Percentiles rank a stretch among this genome's conserved stretches.
These are phyloP conservation scores for Drosophila antonietae DNA, from an alignment of 2,888 invertebrate genomes.

Conservation along the genomic window DNA sequence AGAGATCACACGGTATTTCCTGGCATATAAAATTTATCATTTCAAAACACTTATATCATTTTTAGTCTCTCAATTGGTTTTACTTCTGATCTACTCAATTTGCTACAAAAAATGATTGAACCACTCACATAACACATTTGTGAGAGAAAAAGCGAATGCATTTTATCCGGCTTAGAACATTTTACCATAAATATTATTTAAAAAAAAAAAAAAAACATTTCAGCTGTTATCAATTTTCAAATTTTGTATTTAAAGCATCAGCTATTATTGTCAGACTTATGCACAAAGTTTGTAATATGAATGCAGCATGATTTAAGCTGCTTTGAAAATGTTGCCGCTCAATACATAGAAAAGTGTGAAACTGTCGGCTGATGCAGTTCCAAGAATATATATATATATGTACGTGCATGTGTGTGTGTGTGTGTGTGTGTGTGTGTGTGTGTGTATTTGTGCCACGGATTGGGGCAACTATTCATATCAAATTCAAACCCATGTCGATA, in stretches of 20 bases:
- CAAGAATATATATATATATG: not conserved
- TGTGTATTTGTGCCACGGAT: not conserved
- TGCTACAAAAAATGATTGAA: not conserved
- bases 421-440: slow-evolving; percentile 11
- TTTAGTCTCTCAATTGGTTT: too few relatives aligned
- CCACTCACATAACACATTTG: too few relatives aligned
- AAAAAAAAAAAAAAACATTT: too few relatives aligned
- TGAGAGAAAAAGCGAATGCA: not conserved
- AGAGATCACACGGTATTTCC: not conserved
- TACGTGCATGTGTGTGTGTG: not conserved
- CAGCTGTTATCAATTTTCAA: not conserved
- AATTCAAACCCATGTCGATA: slow-evolving; percentile 29
- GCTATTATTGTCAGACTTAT: not conserved
- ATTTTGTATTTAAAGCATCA: not conserved
- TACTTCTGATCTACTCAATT: not conserved
- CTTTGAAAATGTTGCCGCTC: slow-evolving; percentile 10
- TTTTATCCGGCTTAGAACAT: too few relatives aligned
- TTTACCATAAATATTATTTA: not conserved
- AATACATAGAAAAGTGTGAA: not conserved
- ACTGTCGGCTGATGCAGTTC: not conserved
- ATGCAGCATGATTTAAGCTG: not conserved
- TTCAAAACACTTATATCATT: not conserved
- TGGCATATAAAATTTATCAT: not conserved
- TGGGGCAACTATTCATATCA: slow-evolving; percentile 27
- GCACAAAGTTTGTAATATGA: not conserved